Percentiles rank a stretch among this genome's conserved stretches.
Evolutionary conservation across 2,888 invertebrate species (phyloP).

Genomic region (Eristalis intricaria): DNA sequence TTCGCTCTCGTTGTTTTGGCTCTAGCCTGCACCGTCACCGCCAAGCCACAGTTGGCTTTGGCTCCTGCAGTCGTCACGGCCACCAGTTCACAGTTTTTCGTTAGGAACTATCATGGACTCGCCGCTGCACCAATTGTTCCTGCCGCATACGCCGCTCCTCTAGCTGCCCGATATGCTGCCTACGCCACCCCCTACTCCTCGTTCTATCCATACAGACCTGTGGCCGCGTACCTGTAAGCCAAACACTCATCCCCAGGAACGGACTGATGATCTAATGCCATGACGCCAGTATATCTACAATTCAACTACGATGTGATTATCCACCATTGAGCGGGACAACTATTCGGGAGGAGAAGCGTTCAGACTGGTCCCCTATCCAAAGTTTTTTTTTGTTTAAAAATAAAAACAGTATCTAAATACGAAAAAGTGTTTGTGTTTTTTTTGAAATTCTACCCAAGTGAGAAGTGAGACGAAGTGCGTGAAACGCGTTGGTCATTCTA

Average conservation of each 20-base stretch:
- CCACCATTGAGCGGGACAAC: not conserved
- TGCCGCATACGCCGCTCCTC: conserved; percentile 75
- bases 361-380: conserved; percentile 1
- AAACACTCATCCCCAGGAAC: not conserved
- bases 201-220: conserved; percentile 72
- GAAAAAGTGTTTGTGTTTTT: not conserved
- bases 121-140: conserved; percentile 80
- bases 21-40: conserved; percentile 82
- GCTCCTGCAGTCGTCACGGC: conserved; percentile 82
- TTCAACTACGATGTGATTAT: conserved; percentile 31
- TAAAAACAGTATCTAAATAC: conserved; percentile 18
- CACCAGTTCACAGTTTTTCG: conserved; percentile 84
- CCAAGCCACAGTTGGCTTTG: conserved; percentile 80
- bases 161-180: conserved; percentile 76
- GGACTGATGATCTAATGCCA: conserved; percentile 41
- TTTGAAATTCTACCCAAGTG: not conserved
- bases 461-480: no score
- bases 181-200: conserved; percentile 68
- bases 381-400: conserved; percentile 43
- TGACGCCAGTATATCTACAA: conserved; percentile 28
- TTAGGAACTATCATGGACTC: conserved; percentile 84
- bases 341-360: conserved; percentile 9
- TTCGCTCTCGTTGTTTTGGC: conserved; percentile 81
- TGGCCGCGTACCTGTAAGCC: conserved; percentile 74
- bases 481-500: not conserved